phyloP scores from a whole-genome alignment of 2,888 invertebrate genomes.

The Polydesmus complanatus region DNA sequence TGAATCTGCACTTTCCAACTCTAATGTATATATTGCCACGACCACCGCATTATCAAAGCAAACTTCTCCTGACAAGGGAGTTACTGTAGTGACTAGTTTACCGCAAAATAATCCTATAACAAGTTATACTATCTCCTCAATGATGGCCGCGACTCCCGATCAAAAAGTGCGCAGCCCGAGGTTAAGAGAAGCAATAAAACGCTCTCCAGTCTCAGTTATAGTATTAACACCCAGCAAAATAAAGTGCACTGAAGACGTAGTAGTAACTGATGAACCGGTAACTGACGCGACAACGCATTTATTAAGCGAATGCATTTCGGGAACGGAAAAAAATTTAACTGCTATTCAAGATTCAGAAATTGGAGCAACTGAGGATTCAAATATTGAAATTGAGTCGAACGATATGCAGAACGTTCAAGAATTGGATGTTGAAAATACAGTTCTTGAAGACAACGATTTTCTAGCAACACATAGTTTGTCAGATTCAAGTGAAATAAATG shows the following conservation, averaged over 20 bases:
- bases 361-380: too few species aligned
- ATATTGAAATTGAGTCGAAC: too few species aligned
- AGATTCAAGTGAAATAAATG: too few species aligned
- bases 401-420: too few species aligned
- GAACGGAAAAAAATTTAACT: too few species aligned
- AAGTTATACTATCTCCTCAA: conserved; percentile 14
- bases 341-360: too few species aligned
- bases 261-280: not conserved
- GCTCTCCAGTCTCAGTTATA: not conserved
- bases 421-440: not conserved
- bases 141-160: not conserved
- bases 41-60: not conserved
- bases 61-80: not conserved
- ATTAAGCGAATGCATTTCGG: too few species aligned
- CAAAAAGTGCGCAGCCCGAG: too few species aligned
- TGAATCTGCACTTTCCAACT: conserved; percentile 5
- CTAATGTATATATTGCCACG: not conserved
- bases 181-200: not conserved
- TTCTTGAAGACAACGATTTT: not conserved
- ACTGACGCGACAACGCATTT: not conserved
- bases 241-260: not conserved
- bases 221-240: not conserved
- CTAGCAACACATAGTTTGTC: not conserved
- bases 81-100: not conserved
- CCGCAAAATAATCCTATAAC: not conserved